Percentiles rank a stretch among this genome's conserved stretches.
Evolutionary conservation across 2,888 invertebrate genomes (phyloP).

Genomic region (Orthosia incerta): DNA sequence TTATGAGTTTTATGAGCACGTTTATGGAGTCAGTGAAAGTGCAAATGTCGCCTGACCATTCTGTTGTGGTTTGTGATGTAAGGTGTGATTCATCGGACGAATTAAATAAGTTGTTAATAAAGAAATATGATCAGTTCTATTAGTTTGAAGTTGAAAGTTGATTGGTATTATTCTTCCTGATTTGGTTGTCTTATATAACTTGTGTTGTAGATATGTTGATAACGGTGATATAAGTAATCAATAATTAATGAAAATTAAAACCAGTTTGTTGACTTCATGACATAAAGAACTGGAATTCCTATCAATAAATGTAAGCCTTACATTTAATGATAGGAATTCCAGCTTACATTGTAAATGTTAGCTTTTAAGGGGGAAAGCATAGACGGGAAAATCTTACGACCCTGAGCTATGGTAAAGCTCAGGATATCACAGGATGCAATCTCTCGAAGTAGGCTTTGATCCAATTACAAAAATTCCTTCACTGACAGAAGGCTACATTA

Average conservation of each 20-base stretch:
- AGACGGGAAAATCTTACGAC: too few relatives aligned
- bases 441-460: too few relatives aligned
- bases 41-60: conserved; percentile 40
- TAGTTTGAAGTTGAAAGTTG: conserved; percentile 20
- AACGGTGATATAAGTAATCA: neutral
- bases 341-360: too few relatives aligned
- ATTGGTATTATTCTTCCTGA: conserved; percentile 14
- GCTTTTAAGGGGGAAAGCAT: too few relatives aligned
- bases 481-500: too few relatives aligned
- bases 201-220: neutral
- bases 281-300: too few relatives aligned
- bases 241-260: neutral
- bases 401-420: too few relatives aligned
- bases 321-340: too few relatives aligned
- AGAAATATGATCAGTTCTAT: conserved; percentile 19
- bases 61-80: conserved; percentile 44
- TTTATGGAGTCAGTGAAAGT: conserved; percentile 63
- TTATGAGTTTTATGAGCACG: conserved; percentile 44
- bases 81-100: conserved; percentile 9
- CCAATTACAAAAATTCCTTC: too few relatives aligned
- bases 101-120: conserved; percentile 26
- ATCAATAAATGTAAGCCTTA: too few relatives aligned
- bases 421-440: too few relatives aligned
- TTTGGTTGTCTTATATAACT: conserved; percentile 3
- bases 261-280: too few relatives aligned